Evolutionary conservation across 1,140 invertebrate genomes (phyloP).

Genomic region (Cyclina sinensis): DNA sequence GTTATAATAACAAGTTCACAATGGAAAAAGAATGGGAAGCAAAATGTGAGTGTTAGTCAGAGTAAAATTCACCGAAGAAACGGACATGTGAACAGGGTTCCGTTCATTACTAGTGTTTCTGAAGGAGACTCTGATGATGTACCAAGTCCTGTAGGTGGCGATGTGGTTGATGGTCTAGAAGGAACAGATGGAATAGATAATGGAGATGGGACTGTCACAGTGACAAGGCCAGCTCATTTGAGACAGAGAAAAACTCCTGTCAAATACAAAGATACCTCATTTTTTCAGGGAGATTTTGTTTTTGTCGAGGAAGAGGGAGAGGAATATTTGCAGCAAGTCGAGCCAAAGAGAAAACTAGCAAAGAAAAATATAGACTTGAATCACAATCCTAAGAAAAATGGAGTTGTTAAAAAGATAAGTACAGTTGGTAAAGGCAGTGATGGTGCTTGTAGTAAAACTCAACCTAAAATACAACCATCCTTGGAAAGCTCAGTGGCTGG

Average conservation of each 20-base stretch:
- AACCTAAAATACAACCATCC: background rate
- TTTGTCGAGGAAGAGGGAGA: conserved; percentile 63
- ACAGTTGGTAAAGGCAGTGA: background rate
- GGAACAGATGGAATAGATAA: conserved; percentile 43
- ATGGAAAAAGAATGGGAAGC: conserved; percentile 40
- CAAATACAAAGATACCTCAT: conserved; percentile 66
- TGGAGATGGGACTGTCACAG: conserved; percentile 54
- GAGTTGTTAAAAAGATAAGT: background rate
- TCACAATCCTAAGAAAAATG: conserved; percentile 62
- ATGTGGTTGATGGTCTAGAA: conserved; percentile 52
- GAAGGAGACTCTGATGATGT: conserved; percentile 8
- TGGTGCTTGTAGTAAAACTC: background rate
- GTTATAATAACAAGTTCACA: conserved; percentile 38
- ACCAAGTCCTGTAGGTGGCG: conserved; percentile 45
- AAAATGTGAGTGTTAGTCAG: background rate
- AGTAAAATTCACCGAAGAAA: conserved; percentile 5
- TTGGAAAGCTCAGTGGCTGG: background rate
- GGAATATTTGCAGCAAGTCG: background rate
- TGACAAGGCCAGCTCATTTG: conserved; percentile 30
- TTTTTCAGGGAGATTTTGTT: conserved; percentile 68
- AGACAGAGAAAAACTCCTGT: conserved; percentile 63
- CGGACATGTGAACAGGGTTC: background rate
- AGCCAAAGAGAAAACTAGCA: conserved; percentile 37
- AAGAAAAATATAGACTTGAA: conserved; percentile 40
- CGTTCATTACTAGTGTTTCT: background rate